Evolutionary conservation across 2,888 invertebrate species (phyloP).

Genomic region (Ischnus inquisitorius): DNA sequence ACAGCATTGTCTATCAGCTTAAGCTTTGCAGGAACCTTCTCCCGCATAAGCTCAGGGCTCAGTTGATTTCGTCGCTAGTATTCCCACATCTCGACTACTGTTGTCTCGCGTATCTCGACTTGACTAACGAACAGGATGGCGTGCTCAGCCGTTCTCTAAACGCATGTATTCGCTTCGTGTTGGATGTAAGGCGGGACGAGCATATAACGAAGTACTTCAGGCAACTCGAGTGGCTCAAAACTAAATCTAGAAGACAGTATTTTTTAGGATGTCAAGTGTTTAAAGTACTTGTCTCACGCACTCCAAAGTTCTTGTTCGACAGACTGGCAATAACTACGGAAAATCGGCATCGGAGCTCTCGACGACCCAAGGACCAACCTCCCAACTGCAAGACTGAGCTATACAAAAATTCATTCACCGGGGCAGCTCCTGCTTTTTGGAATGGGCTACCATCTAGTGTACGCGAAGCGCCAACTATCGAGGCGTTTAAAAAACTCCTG

Average conservation of each 20-base stretch:
- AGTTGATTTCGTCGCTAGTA: constrained; percentile 8
- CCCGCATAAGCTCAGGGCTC: constrained; percentile 6
- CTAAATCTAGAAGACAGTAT: neutral
- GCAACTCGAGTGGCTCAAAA: constrained; percentile 19
- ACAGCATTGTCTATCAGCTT: constrained; percentile 33
- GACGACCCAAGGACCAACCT: too few species aligned
- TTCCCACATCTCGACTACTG: constrained; percentile 48
- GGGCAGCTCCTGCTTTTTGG: too few species aligned
- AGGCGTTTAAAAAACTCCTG: too few species aligned
- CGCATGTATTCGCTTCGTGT: constrained; percentile 7
- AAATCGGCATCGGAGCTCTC: too few species aligned
- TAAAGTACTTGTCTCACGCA: neutral
- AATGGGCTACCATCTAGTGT: too few species aligned
- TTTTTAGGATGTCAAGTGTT: constrained; percentile 4
- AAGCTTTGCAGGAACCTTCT: constrained; percentile 40
- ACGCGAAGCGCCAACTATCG: too few species aligned
- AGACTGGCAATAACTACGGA: too few species aligned
- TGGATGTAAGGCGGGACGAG: constrained; percentile 20
- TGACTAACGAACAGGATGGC: constrained; percentile 17
- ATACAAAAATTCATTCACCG: too few species aligned
- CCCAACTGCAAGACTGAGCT: too few species aligned
- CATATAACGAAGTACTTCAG: neutral
- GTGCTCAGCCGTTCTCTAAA: constrained; percentile 22
- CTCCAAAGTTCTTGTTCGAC: neutral
- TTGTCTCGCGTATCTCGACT: constrained; percentile 33